A percentile compares a stretch with the other conserved stretches of the same genome.
Evolutionary conservation across 2,888 invertebrate genomes (phyloP).

Genomic region (Epinotia brunnichana): DNA sequence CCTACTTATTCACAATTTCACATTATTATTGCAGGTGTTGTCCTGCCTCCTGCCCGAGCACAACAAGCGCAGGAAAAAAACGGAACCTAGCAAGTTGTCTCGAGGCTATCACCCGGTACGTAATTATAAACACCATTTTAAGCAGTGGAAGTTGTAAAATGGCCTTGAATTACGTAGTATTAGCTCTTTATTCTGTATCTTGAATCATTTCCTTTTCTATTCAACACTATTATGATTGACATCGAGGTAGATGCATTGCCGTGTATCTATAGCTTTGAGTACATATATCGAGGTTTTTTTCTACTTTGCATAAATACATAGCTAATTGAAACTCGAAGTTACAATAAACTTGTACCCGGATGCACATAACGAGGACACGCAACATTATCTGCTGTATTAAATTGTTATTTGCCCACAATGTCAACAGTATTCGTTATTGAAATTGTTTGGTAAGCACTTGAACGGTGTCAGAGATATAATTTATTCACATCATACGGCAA

Average conservation of each 20-base stretch:
- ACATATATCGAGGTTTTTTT: slow-evolving; percentile 2
- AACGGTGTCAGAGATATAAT: slow-evolving; percentile 26
- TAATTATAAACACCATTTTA: slow-evolving; percentile 27
- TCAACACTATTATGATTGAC: background rate
- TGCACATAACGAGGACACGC: slow-evolving; percentile 18
- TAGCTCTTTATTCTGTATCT: slow-evolving; percentile 14
- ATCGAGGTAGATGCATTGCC: slow-evolving; percentile 5
- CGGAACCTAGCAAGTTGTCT: background rate
- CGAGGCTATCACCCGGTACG: slow-evolving; percentile 18
- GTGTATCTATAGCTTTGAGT: background rate
- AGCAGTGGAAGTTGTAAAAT: slow-evolving; percentile 17
- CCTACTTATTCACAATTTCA: background rate
- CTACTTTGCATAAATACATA: slow-evolving; percentile 25
- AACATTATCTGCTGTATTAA: slow-evolving; percentile 8
- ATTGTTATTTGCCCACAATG: background rate
- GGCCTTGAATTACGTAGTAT: slow-evolving; percentile 17
- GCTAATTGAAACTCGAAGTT: slow-evolving; percentile 15
- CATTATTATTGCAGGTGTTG: background rate
- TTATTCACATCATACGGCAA: slow-evolving; percentile 24
- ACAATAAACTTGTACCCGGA: slow-evolving; percentile 35
- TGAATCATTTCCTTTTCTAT: slow-evolving; percentile 16
- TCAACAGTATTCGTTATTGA: slow-evolving; percentile 19
- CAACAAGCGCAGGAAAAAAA: background rate
- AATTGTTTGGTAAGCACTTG: slow-evolving; percentile 22
- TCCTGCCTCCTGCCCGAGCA: background rate